phyloP scores from a whole-genome alignment of 2,888 invertebrate species.

The Amiota communis region DNA sequence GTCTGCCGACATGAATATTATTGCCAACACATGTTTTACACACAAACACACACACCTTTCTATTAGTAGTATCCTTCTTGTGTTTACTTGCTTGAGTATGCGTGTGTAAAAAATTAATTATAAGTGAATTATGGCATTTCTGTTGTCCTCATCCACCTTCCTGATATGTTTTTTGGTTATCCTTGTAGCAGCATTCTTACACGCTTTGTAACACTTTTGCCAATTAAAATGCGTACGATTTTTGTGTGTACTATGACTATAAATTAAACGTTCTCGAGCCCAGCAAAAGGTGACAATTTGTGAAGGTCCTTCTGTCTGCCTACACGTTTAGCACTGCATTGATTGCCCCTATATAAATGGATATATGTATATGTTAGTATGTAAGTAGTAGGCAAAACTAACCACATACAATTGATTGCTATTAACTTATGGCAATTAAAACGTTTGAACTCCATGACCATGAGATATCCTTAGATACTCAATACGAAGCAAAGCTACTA shows the following conservation, averaged over 20 bases:
- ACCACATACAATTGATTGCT: constrained; percentile 5
- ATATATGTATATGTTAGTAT: no score
- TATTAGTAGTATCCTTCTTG: neutral
- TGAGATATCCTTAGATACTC: no score
- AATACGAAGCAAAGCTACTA: neutral
- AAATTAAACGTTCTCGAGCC: neutral
- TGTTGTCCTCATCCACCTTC: neutral
- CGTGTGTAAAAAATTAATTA: constrained; percentile 30
- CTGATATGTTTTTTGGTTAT: neutral
- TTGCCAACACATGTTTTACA: constrained; percentile 1
- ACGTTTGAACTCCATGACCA: neutral
- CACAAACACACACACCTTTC: neutral
- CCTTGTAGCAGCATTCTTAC: constrained; percentile 7
- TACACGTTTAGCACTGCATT: neutral
- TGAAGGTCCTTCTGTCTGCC: neutral
- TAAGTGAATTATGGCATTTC: constrained; percentile 31
- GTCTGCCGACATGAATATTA: constrained; percentile 8
- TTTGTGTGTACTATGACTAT: neutral
- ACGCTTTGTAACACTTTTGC: constrained; percentile 14
- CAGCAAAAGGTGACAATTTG: no score
- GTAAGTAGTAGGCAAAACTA: neutral
- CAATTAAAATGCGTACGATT: constrained; percentile 21
- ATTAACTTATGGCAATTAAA: constrained; percentile 19
- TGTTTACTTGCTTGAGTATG: neutral
- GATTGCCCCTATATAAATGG: no score